phyloP scores from a whole-genome alignment of 2,797 vertebrate genomes.

The Sebastes itinus region DNA sequence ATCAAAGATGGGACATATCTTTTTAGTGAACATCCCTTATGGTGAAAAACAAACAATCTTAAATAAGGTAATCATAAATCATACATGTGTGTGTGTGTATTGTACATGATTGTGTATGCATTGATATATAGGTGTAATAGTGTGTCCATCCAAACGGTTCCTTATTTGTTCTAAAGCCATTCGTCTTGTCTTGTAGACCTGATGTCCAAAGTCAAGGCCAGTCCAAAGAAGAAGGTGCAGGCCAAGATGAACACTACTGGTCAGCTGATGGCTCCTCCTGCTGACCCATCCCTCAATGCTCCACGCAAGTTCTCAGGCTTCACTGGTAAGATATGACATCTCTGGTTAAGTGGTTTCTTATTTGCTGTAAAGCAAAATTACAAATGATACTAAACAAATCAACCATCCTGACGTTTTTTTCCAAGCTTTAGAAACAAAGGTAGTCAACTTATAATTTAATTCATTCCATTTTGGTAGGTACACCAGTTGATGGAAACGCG shows the following conservation, averaged over 20 bases:
- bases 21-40: too few relatives aligned
- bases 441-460: too few relatives aligned
- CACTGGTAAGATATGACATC: conserved; percentile 79
- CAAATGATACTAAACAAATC: too few relatives aligned
- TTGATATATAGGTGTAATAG: neutral
- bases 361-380: neutral
- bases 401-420: too few relatives aligned
- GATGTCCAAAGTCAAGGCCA: conserved; percentile 86
- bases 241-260: conserved; percentile 87
- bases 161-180: neutral
- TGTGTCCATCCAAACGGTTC: neutral
- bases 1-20: too few relatives aligned
- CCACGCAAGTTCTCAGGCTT: conserved; percentile 98
- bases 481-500: too few relatives aligned
- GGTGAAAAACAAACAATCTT: too few relatives aligned
- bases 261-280: conserved; percentile 79
- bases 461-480: too few relatives aligned
- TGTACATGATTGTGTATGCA: neutral
- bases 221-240: conserved; percentile 94
- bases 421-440: too few relatives aligned
- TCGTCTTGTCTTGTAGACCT: conserved; percentile 77
- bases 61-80: too few relatives aligned
- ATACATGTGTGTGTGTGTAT: neutral
- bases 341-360: neutral
- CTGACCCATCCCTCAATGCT: conserved; percentile 79